A percentile compares a stretch with the other conserved stretches of the same genome.
Evolutionary conservation across 2,113 vertebrate species (phyloP).

Genomic region (Stegostoma tigrinum): DNA sequence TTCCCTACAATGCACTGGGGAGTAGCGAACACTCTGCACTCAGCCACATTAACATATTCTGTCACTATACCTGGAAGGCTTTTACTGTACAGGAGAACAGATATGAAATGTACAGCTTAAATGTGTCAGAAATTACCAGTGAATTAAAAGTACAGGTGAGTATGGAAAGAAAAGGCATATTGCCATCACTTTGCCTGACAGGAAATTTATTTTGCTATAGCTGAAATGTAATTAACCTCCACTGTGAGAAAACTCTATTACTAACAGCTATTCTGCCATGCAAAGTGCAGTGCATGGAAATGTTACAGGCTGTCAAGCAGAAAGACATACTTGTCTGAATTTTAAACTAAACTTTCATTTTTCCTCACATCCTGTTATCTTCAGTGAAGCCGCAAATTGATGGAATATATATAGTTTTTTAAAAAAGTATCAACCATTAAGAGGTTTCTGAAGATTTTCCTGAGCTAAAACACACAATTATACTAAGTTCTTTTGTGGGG

Average conservation of each 20-base stretch:
- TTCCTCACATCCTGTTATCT: constrained; percentile 61
- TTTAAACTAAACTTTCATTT: constrained; percentile 78
- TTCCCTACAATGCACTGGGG: constrained; percentile 38
- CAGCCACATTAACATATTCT: constrained; percentile 38
- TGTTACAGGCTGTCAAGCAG: constrained; percentile 88
- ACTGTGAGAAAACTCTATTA: constrained; percentile 89
- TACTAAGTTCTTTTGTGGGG: constrained; percentile 21
- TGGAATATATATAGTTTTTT: constrained; percentile 55
- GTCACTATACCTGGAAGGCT: constrained; percentile 43
- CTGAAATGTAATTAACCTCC: constrained; percentile 94
- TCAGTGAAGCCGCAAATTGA: constrained; percentile 81
- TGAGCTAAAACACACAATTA: constrained; percentile 51
- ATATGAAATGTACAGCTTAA: constrained; percentile 46
- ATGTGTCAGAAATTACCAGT: constrained; percentile 62
- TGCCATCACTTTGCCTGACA: constrained; percentile 62
- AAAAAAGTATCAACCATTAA: constrained; percentile 54
- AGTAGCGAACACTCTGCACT: constrained; percentile 1
- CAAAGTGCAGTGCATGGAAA: constrained; percentile 82
- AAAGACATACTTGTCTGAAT: constrained; percentile 83
- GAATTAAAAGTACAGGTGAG: constrained; percentile 73
- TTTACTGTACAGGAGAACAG: constrained; percentile 45
- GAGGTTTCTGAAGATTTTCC: constrained; percentile 55
- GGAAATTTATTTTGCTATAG: constrained; percentile 69
- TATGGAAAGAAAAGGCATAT: constrained; percentile 55
- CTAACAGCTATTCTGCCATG: constrained; percentile 82